Evolutionary conservation across 2,797 vertebrate species (phyloP).

Genomic region (Gobio occitaniae): DNA sequence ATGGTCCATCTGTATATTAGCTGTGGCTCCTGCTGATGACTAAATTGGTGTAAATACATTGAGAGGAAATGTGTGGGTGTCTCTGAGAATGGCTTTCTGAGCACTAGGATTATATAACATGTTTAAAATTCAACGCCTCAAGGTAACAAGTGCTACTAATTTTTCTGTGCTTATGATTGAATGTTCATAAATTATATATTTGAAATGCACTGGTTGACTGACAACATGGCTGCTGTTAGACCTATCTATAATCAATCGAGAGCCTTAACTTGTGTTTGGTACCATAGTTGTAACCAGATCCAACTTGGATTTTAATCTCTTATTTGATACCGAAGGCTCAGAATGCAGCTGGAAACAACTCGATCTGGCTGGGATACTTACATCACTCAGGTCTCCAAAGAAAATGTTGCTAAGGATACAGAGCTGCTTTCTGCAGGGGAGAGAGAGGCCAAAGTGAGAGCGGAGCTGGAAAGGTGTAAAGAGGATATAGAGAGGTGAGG

Average conservation of each 20-base stretch:
- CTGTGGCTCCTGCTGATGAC: not conserved
- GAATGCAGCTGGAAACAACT: constrained; percentile 68
- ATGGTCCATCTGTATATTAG: constrained; percentile 1
- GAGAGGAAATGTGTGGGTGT: constrained; percentile 35
- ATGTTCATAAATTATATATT: not conserved
- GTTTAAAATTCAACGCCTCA: constrained; percentile 12
- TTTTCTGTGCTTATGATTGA: constrained; percentile 34
- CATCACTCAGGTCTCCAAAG: constrained; percentile 74
- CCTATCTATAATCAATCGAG: not conserved
- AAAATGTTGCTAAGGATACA: constrained; percentile 78
- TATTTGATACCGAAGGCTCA: constrained; percentile 70
- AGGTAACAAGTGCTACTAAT: not conserved
- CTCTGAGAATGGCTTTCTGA: constrained; percentile 21
- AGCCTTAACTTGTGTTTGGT: constrained; percentile 4
- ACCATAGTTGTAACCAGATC: constrained; percentile 16
- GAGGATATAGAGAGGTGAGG: constrained; percentile 79
- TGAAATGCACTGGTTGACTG: not conserved
- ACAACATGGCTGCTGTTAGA: not conserved
- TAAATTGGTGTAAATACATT: constrained; percentile 32
- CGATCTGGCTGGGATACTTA: constrained; percentile 76
- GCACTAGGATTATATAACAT: constrained; percentile 46
- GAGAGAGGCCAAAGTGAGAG: constrained; percentile 70
- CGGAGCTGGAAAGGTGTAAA: constrained; percentile 72
- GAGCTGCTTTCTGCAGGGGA: constrained; percentile 72
- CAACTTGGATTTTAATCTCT: constrained; percentile 19